These are phyloP conservation scores for Zosterops japonicus DNA, from an alignment of 2,113 vertebrate genomes.

Conservation along the genomic window DNA sequence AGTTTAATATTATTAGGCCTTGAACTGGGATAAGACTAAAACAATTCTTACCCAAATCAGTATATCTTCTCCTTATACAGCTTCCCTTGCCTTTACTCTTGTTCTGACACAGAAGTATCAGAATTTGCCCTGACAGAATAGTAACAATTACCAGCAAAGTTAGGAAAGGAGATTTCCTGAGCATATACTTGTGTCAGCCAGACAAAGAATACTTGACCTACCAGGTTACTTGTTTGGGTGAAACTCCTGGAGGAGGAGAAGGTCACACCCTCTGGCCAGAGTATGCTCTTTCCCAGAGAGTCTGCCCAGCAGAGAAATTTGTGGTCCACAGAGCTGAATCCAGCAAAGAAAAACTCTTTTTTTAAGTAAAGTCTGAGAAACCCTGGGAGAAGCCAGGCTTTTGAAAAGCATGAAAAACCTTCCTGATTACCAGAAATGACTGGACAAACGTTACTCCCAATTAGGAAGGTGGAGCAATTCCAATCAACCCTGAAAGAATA, in stretches of 20 bases:
- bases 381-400: neutral
- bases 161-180: neutral
- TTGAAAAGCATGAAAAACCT: neutral
- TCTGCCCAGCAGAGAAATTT: neutral
- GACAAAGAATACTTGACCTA: neutral
- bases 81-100: neutral
- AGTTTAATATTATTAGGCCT: neutral
- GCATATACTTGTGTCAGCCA: neutral
- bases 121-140: neutral
- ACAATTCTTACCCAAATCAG: neutral
- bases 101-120: neutral
- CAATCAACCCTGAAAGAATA: neutral
- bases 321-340: accelerated
- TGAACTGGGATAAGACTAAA: neutral
- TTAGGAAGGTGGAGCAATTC: neutral
- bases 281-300: neutral
- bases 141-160: neutral
- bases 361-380: neutral
- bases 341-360: accelerated
- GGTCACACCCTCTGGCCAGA: neutral
- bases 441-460: neutral
- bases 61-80: neutral
- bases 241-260: neutral
- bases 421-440: neutral
- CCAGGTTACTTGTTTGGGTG: neutral